These are phyloP conservation scores for Archivesica marissinica DNA, from an alignment of 1,140 invertebrate species.

Conservation along the genomic window DNA sequence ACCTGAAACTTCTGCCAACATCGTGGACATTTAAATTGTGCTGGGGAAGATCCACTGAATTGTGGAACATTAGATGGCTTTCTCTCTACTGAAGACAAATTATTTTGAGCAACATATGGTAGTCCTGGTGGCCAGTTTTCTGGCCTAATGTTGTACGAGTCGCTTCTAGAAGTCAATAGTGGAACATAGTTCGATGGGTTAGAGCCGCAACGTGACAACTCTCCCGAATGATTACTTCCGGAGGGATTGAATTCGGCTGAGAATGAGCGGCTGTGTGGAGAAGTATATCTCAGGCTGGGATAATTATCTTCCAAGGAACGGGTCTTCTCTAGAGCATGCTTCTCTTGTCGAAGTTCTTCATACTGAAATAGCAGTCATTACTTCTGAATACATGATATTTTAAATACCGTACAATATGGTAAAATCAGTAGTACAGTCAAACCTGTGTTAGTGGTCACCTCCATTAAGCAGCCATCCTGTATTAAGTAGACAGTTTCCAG, in stretches of 20 bases:
- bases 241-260: neutral
- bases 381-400: too few species aligned
- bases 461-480: too few species aligned
- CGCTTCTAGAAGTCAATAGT: neutral
- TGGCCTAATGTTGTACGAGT: neutral
- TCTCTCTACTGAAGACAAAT: neutral
- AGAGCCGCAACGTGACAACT: neutral
- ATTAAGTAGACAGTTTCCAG: too few species aligned
- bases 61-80: neutral
- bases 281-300: neutral
- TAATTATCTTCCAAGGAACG: neutral
- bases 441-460: too few species aligned
- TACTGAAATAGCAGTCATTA: slow-evolving; percentile 8
- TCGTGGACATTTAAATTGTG: slow-evolving; percentile 19
- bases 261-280: neutral
- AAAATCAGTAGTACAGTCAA: too few species aligned
- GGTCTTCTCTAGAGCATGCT: slow-evolving; percentile 26
- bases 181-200: neutral
- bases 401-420: too few species aligned
- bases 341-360: slow-evolving; percentile 21
- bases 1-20: slow-evolving; percentile 7
- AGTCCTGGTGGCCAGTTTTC: neutral
- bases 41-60: neutral
- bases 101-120: neutral
- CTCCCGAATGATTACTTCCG: neutral